phyloP scores from a whole-genome alignment of 1,140 invertebrate genomes.

The Diplogasteroides magnus region DNA sequence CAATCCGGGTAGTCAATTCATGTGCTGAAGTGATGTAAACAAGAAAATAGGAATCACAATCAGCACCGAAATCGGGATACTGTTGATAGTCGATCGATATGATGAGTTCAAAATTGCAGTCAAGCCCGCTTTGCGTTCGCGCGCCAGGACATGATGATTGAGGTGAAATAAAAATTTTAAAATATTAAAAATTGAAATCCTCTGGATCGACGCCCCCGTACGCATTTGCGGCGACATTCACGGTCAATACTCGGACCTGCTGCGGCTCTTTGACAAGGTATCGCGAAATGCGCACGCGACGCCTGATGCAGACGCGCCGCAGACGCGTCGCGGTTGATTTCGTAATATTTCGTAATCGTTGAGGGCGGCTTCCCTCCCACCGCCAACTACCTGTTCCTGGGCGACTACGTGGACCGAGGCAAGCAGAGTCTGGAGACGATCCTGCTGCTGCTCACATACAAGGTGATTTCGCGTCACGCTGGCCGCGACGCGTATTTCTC shows the following conservation, averaged over 20 bases:
- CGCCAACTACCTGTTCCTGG: constrained; percentile 66
- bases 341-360: too few relatives aligned
- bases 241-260: constrained; percentile 58
- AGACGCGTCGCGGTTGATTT: too few relatives aligned
- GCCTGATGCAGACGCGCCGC: too few relatives aligned
- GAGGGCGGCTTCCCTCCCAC: constrained; percentile 90
- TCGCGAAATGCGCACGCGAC: too few relatives aligned
- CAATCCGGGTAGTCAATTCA: not conserved
- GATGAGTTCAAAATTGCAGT: not conserved
- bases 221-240: constrained; percentile 57
- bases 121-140: not conserved
- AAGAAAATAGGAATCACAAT: not conserved
- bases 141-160: too few relatives aligned
- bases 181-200: too few relatives aligned
- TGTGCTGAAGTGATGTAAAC: too few relatives aligned
- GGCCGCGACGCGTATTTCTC: not conserved
- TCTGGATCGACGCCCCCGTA: constrained; percentile 14
- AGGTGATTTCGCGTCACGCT: too few relatives aligned
- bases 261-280: constrained; percentile 53
- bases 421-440: constrained; percentile 69
- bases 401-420: constrained; percentile 79
- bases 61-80: not conserved
- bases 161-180: too few relatives aligned
- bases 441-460: constrained; percentile 59
- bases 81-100: not conserved